Conservation (phyloP, 2,888 invertebrate genomes). For the Sphaerophoria taeniata region DNA sequence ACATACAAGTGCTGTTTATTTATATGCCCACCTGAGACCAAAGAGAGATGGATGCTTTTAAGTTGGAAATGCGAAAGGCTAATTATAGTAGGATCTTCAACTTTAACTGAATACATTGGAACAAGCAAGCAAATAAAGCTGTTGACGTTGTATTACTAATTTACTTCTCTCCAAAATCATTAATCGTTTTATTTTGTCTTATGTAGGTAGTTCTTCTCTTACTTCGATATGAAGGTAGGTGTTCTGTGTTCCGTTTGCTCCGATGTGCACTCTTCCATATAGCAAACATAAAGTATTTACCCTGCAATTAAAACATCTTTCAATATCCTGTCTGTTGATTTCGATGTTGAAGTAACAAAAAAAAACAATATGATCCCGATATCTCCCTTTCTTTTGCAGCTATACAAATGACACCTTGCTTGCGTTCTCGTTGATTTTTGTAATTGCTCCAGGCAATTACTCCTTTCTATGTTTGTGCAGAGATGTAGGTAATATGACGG, state of each 20-base stretch:
- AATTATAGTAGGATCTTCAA: conserved; percentile 64
- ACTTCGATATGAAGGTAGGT: not conserved
- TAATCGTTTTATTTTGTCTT: conserved; percentile 2
- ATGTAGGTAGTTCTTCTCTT: conserved; percentile 29
- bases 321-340: conserved; percentile 74
- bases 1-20: conserved; percentile 5
- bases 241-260: conserved; percentile 22
- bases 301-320: conserved; percentile 74
- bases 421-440: conserved; percentile 62
- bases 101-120: conserved; percentile 20
- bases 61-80: conserved; percentile 58
- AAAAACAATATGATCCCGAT: conserved; percentile 52
- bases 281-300: conserved; percentile 72
- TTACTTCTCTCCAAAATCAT: conserved; percentile 58
- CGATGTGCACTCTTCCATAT: conserved; percentile 62
- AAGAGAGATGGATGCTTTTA: conserved; percentile 15
- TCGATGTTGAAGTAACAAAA: conserved; percentile 61
- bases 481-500: conserved; percentile 29
- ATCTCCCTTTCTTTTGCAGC: conserved; percentile 41
- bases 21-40: conserved; percentile 28
- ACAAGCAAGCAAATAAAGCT: conserved; percentile 21
- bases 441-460: conserved; percentile 74
- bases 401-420: conserved; percentile 66
- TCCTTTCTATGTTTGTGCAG: conserved; percentile 29
- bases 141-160: conserved; percentile 49